A percentile compares a stretch with the other conserved stretches of the same genome.
Conservation (phyloP, 23 tunicate species). For the Oikopleura vanhoeffeni region DNA sequence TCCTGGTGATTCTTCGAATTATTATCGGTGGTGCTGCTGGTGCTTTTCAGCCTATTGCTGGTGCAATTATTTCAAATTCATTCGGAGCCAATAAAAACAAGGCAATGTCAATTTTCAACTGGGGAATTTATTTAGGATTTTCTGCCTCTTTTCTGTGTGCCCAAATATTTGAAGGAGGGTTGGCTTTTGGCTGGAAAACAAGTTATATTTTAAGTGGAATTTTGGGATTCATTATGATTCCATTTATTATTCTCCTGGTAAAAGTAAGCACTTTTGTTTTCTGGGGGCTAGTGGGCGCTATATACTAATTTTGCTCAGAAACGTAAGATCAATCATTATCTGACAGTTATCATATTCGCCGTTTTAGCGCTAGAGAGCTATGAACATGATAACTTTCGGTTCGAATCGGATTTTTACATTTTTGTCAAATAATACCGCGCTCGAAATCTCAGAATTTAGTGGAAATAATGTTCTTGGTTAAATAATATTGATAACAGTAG, state of each 20-base stretch:
- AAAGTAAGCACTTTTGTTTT: too few species aligned
- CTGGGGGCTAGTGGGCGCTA: too few species aligned
- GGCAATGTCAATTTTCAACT: background rate
- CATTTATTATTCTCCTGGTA: background rate
- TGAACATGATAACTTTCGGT: too few species aligned
- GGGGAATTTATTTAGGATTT: conserved; percentile 9
- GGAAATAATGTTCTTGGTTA: too few species aligned
- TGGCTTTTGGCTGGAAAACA: background rate
- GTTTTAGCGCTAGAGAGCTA: too few species aligned
- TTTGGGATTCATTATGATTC: background rate
- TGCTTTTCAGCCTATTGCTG: background rate
- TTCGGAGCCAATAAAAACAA: background rate
- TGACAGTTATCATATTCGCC: too few species aligned
- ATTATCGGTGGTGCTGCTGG: background rate
- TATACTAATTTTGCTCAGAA: too few species aligned
- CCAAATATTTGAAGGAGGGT: background rate
- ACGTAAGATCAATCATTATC: too few species aligned
- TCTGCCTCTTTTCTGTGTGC: background rate
- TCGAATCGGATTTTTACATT: too few species aligned
- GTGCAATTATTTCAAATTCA: background rate
- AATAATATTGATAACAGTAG: too few species aligned
- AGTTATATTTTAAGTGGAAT: background rate
- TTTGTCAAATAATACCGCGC: too few species aligned
- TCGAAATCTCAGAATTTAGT: too few species aligned
- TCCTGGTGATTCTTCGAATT: background rate